A percentile compares a stretch with the other conserved stretches of the same genome.
These are phyloP conservation scores for Neoascia interrupta DNA, from an alignment of 2,888 invertebrate species.

Conservation along the genomic window DNA sequence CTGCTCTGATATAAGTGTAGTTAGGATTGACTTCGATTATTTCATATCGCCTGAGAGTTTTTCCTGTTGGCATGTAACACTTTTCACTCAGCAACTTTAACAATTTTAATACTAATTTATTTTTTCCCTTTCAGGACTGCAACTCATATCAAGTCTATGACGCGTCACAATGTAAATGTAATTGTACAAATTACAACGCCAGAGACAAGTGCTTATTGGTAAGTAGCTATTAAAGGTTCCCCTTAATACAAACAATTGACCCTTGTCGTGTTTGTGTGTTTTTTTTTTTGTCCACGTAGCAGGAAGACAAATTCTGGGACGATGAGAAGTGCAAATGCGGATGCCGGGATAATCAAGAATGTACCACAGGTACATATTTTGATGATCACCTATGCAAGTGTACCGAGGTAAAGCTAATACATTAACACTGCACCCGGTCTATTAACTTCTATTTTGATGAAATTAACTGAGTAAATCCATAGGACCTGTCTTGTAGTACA, in stretches of 20 bases:
- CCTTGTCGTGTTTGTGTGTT: too few species aligned
- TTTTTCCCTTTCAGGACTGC: constrained; percentile 80
- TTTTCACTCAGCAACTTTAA: too few species aligned
- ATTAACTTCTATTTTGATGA: constrained; percentile 70
- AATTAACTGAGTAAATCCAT: constrained; percentile 46
- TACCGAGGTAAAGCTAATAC: constrained; percentile 73
- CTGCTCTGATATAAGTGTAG: too few species aligned
- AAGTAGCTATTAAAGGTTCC: constrained; percentile 20
- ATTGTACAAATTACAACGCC: constrained; percentile 83
- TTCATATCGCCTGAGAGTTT: too few species aligned
- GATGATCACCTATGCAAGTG: constrained; percentile 80
- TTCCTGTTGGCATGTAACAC: too few species aligned
- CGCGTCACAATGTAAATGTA: constrained; percentile 82
- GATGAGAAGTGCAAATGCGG: constrained; percentile 82
- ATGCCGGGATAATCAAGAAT: constrained; percentile 81
- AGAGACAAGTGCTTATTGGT: constrained; percentile 81
- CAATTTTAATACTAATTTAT: too few species aligned
- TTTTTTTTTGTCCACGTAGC: constrained; percentile 73
- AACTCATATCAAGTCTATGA: constrained; percentile 82
- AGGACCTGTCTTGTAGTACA: constrained; percentile 20
- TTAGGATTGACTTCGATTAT: too few species aligned
- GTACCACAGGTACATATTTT: constrained; percentile 83
- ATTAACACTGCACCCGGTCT: constrained; percentile 33
- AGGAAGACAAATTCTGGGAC: constrained; percentile 83
- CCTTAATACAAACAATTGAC: not conserved